Evolutionary conservation across 2,797 vertebrate genomes (phyloP).

Genomic region (Pseudotriccus pelzelni): DNA sequence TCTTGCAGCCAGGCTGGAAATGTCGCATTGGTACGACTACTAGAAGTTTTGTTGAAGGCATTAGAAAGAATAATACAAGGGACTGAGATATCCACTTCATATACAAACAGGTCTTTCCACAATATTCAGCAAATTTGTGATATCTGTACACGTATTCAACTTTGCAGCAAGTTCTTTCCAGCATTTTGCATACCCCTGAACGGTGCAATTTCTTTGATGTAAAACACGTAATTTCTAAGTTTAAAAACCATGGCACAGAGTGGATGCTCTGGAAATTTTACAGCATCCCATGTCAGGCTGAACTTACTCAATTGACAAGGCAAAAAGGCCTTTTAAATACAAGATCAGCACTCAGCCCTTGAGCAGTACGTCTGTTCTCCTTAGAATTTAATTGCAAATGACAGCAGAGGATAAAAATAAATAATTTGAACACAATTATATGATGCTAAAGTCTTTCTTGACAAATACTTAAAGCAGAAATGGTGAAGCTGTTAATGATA

Average conservation of each 20-base stretch:
- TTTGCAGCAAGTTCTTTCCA: not conserved
- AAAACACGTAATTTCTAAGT: not conserved
- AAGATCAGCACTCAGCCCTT: slow-evolving; percentile 29
- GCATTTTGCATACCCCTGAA: not conserved
- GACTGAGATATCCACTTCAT: not conserved
- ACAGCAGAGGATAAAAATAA: slow-evolving; percentile 39
- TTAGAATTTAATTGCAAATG: slow-evolving; percentile 32
- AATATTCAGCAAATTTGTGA: not conserved
- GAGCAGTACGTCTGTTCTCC: not conserved
- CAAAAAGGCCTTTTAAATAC: slow-evolving; percentile 21
- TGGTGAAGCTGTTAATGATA: slow-evolving; percentile 8
- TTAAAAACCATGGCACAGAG: not conserved
- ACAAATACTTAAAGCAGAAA: slow-evolving; percentile 38
- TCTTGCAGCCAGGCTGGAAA: not conserved
- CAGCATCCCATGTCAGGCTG: not conserved
- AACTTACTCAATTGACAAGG: not conserved
- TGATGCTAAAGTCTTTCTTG: slow-evolving; percentile 26
- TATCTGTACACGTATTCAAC: not conserved
- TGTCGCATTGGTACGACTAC: not conserved
- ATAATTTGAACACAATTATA: slow-evolving; percentile 31
- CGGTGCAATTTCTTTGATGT: not conserved
- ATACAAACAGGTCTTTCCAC: not conserved
- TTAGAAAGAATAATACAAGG: not conserved
- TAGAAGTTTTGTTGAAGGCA: not conserved
- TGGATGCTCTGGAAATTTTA: slow-evolving; percentile 16